phyloP scores from a whole-genome alignment of 2,888 invertebrate species.

The Onthophagus sagittarius region DNA sequence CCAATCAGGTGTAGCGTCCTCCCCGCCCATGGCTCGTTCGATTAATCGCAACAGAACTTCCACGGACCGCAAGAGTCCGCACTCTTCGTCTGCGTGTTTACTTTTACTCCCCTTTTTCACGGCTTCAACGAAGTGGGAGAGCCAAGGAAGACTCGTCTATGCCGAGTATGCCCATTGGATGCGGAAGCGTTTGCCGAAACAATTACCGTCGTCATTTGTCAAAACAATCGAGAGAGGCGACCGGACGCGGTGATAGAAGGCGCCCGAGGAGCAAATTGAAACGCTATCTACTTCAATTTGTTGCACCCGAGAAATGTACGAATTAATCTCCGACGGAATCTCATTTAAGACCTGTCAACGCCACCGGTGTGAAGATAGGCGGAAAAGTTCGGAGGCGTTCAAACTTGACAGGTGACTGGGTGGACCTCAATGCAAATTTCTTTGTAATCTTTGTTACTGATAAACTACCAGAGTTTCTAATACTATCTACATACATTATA shows the following conservation, averaged over 20 bases:
- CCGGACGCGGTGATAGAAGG: not conserved
- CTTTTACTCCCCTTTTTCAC: conserved; percentile 10
- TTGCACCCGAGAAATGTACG: conserved; percentile 1
- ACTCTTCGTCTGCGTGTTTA: not conserved
- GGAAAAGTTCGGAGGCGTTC: not conserved
- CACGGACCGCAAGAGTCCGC: not conserved
- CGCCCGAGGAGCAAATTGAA: conserved; percentile 7
- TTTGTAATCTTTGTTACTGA: too few relatives aligned
- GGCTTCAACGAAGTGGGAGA: not conserved
- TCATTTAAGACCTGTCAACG: conserved; percentile 6
- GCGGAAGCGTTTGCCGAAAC: conserved; percentile 8
- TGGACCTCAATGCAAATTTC: not conserved
- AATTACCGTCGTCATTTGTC: conserved; percentile 10
- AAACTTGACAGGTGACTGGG: not conserved
- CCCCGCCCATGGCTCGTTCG: not conserved
- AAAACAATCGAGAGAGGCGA: conserved; percentile 9
- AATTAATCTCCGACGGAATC: conserved; percentile 9
- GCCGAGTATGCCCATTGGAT: not conserved
- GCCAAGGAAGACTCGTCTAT: not conserved
- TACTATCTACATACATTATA: too few relatives aligned
- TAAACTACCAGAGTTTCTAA: too few relatives aligned
- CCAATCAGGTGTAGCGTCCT: conserved; percentile 5
- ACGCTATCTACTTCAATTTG: conserved; percentile 3
- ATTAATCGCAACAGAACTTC: not conserved
- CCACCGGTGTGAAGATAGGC: not conserved